phyloP scores from a whole-genome alignment of 2,797 vertebrate species.

The Poeciliopsis infans region DNA sequence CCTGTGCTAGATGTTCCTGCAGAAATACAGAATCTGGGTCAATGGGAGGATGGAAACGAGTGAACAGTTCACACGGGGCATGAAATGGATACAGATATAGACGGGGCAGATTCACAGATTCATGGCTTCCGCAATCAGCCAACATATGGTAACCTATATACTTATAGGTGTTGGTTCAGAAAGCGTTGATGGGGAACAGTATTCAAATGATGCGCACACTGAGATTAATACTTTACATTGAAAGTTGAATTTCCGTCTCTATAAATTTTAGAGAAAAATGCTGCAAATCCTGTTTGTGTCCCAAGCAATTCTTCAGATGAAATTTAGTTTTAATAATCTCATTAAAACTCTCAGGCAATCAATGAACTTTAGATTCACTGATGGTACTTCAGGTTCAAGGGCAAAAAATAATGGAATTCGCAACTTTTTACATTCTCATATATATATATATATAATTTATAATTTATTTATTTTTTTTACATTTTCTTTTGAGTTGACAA shows the following conservation, averaged over 20 bases:
- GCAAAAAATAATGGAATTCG: not conserved
- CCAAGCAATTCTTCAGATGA: not conserved
- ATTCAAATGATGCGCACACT: no score
- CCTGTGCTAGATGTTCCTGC: slow-evolving; percentile 9
- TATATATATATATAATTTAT: no score
- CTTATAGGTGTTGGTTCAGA: not conserved
- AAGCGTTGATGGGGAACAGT: not conserved
- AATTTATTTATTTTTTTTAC: no score
- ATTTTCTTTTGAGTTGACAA: no score
- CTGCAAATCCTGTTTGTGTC: not conserved
- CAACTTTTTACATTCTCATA: no score
- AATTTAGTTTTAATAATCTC: not conserved
- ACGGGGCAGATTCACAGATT: not conserved
- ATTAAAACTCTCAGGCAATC: not conserved
- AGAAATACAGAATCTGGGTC: slow-evolving; percentile 41
- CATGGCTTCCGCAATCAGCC: not conserved
- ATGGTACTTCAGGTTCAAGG: not conserved
- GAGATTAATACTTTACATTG: not conserved
- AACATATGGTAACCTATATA: slow-evolving; percentile 9
- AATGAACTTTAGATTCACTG: not conserved
- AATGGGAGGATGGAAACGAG: slow-evolving; percentile 10
- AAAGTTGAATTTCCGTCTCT: not conserved
- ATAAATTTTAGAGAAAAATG: not conserved
- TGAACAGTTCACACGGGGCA: slow-evolving; percentile 8
- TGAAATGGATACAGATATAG: slow-evolving; percentile 38